phyloP scores from a whole-genome alignment of 2,797 vertebrate genomes.

The Staurois parvus region DNA sequence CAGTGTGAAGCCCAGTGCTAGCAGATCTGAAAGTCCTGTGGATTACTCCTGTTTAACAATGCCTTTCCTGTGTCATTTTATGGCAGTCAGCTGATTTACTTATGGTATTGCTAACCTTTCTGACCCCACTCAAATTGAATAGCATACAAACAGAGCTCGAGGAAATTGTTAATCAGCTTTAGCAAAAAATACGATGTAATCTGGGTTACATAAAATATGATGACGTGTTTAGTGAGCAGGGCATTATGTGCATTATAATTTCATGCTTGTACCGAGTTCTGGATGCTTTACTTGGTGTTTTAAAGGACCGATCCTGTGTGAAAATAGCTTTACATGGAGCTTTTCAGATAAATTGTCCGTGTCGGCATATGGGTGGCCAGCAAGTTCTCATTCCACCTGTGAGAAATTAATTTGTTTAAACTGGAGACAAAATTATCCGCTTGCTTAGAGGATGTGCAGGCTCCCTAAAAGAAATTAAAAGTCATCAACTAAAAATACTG shows the following conservation, averaged over 20 bases:
- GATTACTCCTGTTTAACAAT: slow-evolving; percentile 28
- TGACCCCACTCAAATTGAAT: slow-evolving; percentile 8
- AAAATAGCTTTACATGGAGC: neutral
- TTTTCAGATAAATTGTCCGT: slow-evolving; percentile 11
- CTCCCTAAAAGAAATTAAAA: too few species aligned
- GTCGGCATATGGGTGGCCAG: slow-evolving; percentile 31
- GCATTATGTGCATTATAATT: neutral
- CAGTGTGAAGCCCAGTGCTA: slow-evolving; percentile 1
- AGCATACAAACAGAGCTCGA: slow-evolving; percentile 35
- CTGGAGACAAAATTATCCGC: neutral
- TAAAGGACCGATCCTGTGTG: slow-evolving; percentile 5
- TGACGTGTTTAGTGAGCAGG: neutral
- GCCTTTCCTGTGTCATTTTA: slow-evolving; percentile 59
- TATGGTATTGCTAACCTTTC: slow-evolving; percentile 40
- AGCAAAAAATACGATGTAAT: slow-evolving; percentile 37
- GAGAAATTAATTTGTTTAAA: neutral
- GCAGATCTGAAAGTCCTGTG: neutral
- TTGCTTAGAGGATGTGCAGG: too few species aligned
- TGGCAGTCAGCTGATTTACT: slow-evolving; percentile 48
- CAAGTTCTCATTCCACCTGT: slow-evolving; percentile 9
- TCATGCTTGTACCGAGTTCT: neutral
- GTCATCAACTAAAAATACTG: too few species aligned
- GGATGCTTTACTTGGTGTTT: neutral
- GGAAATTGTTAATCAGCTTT: slow-evolving; percentile 52
- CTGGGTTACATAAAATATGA: slow-evolving; percentile 51